Percentiles rank a stretch among this genome's conserved stretches.
Evolutionary conservation across 2,113 vertebrate genomes (phyloP).

Genomic region (Chascanopsetta lugubris): DNA sequence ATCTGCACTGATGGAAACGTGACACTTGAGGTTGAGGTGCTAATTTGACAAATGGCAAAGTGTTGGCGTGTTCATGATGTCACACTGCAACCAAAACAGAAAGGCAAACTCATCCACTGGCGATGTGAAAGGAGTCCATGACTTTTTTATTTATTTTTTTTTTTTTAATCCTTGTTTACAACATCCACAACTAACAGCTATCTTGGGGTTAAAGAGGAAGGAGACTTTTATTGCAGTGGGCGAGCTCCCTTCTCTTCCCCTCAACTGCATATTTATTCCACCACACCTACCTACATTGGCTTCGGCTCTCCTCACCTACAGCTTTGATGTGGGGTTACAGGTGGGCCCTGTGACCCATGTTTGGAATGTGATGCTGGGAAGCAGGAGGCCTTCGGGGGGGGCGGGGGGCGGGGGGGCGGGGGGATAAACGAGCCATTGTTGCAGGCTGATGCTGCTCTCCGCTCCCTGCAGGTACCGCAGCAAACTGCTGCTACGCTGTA

Average conservation of each 20-base stretch:
- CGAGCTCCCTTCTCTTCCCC: not conserved
- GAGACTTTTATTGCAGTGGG: not conserved
- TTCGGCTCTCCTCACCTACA: constrained; percentile 43
- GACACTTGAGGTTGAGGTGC: no score
- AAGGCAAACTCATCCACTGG: no score
- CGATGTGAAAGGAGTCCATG: no score
- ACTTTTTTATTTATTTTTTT: no score
- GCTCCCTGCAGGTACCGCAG: constrained; percentile 48
- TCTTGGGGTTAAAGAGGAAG: not conserved
- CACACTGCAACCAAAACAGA: no score
- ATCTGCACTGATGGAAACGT: no score
- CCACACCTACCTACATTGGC: constrained; percentile 25
- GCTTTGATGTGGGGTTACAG: constrained; percentile 56
- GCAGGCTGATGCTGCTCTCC: constrained; percentile 17
- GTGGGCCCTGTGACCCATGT: constrained; percentile 43
- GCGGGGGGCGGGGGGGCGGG: not conserved
- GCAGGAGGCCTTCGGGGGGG: constrained; percentile 16
- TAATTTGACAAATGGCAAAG: no score
- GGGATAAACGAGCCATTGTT: constrained; percentile 34
- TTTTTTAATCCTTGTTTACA: no score
- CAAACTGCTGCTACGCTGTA: constrained; percentile 38
- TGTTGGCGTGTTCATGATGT: no score
- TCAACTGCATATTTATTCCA: not conserved
- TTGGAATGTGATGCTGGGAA: constrained; percentile 69
- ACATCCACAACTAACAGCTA: no score